Evolutionary conservation across 1,140 invertebrate species (phyloP), one percentile per base, ranked within the genome.

Genomic region (Pseudomyrmex concolor): DNA sequence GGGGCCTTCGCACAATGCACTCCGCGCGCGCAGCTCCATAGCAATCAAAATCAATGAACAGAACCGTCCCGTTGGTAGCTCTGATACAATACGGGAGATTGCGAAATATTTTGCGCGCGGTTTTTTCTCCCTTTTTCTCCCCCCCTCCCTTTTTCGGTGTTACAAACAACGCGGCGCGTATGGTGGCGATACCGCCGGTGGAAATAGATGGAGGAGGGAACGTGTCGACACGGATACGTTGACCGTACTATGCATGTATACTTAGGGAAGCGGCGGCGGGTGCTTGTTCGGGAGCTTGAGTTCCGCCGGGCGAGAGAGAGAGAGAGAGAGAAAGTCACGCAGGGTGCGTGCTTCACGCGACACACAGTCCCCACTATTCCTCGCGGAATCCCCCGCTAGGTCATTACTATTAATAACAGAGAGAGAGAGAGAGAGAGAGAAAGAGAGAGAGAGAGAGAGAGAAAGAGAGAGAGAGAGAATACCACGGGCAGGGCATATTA

Each of bases 321-420:
- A 34, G 34, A 34, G 34, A 34, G 34, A 34, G 57, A 84, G 34
- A 34, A 54, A 84, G 74, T 77, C 76, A 89, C 82, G 85, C 62
- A 84, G 83, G 86, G 89, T 92, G 91, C 92, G 92, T 92, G 92
- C 63, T 91, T 92, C 91, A 92, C 91, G 92, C 92, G 92, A 93
- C 90, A 90, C 74, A 90, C 73, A 77, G 85, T 19, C 87, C 83
- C 72, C 80, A 73, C 86, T 60, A 76, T 2, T 67, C 63, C 45
- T 34, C 64, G 72, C 78, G 86, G 90, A 90, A 91, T 89, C 54
- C 88, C 85, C 82, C 78, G 86, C 87, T 86, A 89, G 89, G 86
- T 92, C 90, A 92, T 92, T 92, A 91, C 85, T 90, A 91, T 91
- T 93, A 91, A 92, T 91, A 89, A 89, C 77, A 89, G 90, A 91